Evolutionary conservation across 2,113 vertebrate species (phyloP), one percentile per base, ranked within the genome.

Genomic region (Phalacrocorax pelagicus): DNA sequence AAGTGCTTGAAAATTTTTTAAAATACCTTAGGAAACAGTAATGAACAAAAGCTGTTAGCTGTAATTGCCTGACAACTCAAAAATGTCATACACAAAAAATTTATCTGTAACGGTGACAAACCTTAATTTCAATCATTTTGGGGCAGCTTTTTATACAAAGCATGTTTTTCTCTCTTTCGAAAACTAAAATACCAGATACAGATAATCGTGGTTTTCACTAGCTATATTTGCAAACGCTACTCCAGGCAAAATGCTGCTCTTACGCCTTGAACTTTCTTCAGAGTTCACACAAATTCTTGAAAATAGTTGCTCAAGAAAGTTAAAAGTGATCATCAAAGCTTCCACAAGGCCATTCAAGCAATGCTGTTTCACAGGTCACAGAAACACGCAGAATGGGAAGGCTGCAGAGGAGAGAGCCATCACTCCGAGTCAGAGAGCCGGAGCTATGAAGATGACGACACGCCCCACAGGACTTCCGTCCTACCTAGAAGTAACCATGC

Each of bases 371-470:
- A 57, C 94, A 97, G 97, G 72, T 93, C 65, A 69, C 86, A 86
- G 88, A 88, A 66, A 74, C n/a, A 59, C 10, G 11, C 22, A 75
- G 71, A 69, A 85, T 49, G 52, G 65, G 66, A 92, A 88, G 55
- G 59, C 78, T 94, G 54, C 58, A 49, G 79, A 91, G 91, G 62
- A 91, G 82, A 83, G 21, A 95, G 67, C 32, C 89, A 82, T n/a
- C 91, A 94, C 47, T 42, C 66, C 59, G 92, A 98, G 58, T 97
- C 98, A 86, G 98, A 97, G 9, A 97, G 94, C 83, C 98, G 98
- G 97, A 98, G 97, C 92, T 98, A 97, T 55, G 96, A 97, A 59
- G 91, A 94, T 38, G 83, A 91, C 32, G 96, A 91, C 47, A 11
- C 26, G 95, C 94, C 75, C 40, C 62, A 40, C 19, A 84, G 91